Evolutionary conservation across 1,140 invertebrate genomes (phyloP).

Genomic region (Coenobita brevimanus): DNA sequence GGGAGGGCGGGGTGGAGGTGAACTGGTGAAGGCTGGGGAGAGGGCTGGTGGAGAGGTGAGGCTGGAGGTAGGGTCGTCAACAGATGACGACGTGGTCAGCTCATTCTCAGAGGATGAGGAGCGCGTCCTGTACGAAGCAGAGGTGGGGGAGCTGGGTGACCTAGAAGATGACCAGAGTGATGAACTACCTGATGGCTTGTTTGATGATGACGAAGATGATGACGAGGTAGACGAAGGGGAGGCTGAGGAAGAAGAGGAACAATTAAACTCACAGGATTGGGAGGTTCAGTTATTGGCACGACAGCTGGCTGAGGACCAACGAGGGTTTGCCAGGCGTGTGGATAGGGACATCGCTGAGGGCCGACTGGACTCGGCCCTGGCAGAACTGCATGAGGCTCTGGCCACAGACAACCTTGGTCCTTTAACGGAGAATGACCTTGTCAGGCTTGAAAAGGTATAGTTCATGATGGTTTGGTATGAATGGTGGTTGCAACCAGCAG

Average conservation of each 20-base stretch:
- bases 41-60: constrained; percentile 9
- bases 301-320: constrained; percentile 78
- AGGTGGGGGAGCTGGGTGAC: constrained; percentile 58
- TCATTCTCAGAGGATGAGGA: constrained; percentile 68
- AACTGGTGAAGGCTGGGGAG: background rate
- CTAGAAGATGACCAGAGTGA: constrained; percentile 40
- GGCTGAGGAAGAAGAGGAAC: constrained; percentile 68
- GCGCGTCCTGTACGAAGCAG: constrained; percentile 62
- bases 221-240: constrained; percentile 49
- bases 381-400: constrained; percentile 67
- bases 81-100: constrained; percentile 64
- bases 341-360: constrained; percentile 67
- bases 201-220: constrained; percentile 71
- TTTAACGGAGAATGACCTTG: constrained; percentile 59
- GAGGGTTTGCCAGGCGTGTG: constrained; percentile 57
- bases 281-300: constrained; percentile 85
- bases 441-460: constrained; percentile 52
- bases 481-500: too few relatives aligned
- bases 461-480: too few relatives aligned
- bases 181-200: constrained; percentile 37
- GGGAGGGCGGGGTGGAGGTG: background rate
- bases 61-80: constrained; percentile 63
- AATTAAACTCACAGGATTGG: constrained; percentile 80
- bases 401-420: constrained; percentile 65
- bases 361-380: constrained; percentile 56